Percentiles rank a stretch among this genome's conserved stretches.
These are phyloP conservation scores for Gnatocerus cornutus DNA, from an alignment of 2,888 invertebrate genomes.

Conservation along the genomic window DNA sequence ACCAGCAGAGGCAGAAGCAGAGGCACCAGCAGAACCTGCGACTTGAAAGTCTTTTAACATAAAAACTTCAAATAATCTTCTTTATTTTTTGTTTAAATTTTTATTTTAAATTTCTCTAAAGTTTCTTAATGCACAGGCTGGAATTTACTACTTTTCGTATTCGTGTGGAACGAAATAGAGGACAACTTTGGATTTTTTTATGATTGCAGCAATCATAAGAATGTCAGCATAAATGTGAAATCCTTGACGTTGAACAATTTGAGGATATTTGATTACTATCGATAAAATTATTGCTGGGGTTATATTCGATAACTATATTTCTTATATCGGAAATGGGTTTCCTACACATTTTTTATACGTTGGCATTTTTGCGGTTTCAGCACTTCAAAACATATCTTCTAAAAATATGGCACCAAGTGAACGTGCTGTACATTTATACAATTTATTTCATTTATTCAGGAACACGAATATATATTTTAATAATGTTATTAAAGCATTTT, in stretches of 20 bases:
- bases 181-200: conserved; percentile 19
- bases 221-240: conserved; percentile 26
- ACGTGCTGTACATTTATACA: conserved; percentile 25
- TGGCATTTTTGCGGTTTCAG: conserved; percentile 31
- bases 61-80: too few relatives aligned
- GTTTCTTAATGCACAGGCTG: too few relatives aligned
- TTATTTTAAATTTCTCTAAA: too few relatives aligned
- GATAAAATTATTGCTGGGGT: conserved; percentile 32
- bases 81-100: too few relatives aligned
- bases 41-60: too few relatives aligned
- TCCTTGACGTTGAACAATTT: conserved; percentile 33
- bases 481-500: too few relatives aligned
- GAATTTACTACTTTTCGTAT: conserved; percentile 3
- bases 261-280: conserved; percentile 36
- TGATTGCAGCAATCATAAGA: conserved; percentile 18
- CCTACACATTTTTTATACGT: conserved; percentile 26
- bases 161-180: not conserved
- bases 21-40: too few relatives aligned
- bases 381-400: conserved; percentile 20
- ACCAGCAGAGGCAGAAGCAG: too few relatives aligned
- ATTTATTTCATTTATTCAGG: conserved; percentile 3
- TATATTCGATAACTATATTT: conserved; percentile 36
- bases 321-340: conserved; percentile 27
- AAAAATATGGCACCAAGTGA: conserved; percentile 30
- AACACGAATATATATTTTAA: too few relatives aligned